Percentiles rank a stretch among this genome's conserved stretches.
These are phyloP conservation scores for Prionailurus viverrinus DNA, from an alignment of 2,113 vertebrate species.

Conservation along the genomic window DNA sequence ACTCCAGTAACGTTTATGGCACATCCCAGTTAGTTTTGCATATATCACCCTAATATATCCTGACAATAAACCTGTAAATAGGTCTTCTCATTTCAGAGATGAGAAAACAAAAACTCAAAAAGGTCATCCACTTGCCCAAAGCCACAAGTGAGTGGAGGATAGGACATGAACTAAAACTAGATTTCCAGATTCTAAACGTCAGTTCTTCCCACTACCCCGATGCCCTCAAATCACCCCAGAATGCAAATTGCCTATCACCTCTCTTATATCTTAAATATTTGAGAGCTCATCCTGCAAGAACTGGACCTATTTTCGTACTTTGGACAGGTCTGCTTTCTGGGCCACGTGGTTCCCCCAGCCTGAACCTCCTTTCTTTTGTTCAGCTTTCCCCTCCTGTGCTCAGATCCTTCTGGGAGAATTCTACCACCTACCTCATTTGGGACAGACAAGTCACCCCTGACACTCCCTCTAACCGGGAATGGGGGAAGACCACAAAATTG, in stretches of 20 bases:
- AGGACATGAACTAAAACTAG: background rate
- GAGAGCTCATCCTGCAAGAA: background rate
- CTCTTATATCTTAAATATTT: background rate
- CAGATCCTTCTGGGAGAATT: conserved; percentile 57
- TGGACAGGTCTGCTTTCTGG: background rate
- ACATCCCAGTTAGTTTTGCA: background rate
- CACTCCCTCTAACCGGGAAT: background rate
- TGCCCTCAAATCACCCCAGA: background rate
- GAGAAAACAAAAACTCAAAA: conserved; percentile 39
- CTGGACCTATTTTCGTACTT: background rate
- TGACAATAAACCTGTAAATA: background rate
- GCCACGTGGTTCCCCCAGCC: background rate
- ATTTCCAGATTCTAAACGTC: background rate
- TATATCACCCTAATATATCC: background rate
- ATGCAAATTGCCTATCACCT: background rate
- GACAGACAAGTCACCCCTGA: background rate
- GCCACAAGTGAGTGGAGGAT: background rate
- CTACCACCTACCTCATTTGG: conserved; percentile 47
- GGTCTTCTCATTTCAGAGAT: conserved; percentile 1
- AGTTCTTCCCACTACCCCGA: background rate
- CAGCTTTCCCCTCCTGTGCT: background rate
- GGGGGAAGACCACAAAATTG: conserved; percentile 55
- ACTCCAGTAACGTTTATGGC: background rate
- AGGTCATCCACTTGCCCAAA: background rate
- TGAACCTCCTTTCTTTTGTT: background rate